These are phyloP conservation scores for Patella vulgata DNA, from an alignment of 1,140 invertebrate genomes.

Conservation along the genomic window DNA sequence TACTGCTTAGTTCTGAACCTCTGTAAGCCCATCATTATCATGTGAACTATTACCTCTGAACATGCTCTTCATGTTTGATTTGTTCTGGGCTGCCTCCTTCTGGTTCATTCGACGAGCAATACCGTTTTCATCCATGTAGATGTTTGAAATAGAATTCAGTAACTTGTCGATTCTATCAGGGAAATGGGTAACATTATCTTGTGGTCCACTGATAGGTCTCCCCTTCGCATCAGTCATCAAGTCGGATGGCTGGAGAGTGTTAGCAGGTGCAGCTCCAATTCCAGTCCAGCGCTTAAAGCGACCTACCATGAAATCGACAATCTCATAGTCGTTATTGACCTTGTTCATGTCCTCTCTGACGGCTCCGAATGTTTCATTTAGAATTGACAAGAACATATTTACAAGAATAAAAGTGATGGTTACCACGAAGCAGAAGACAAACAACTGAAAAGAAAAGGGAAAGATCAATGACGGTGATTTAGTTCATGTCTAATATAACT, in stretches of 20 bases:
- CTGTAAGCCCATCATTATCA: not conserved
- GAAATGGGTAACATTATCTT: constrained; percentile 60
- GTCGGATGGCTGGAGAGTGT: constrained; percentile 20
- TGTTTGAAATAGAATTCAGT: constrained; percentile 66
- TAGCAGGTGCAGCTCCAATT: constrained; percentile 23
- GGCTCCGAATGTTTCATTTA: constrained; percentile 69
- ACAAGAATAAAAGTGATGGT: constrained; percentile 70
- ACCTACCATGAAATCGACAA: constrained; percentile 70
- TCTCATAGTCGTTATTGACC: constrained; percentile 74
- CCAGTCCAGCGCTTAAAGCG: constrained; percentile 48
- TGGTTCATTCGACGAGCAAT: constrained; percentile 25
- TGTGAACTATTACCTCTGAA: not conserved
- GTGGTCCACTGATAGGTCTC: constrained; percentile 15
- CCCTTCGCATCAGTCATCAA: constrained; percentile 1
- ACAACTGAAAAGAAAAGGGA: constrained; percentile 48
- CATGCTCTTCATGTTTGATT: not conserved
- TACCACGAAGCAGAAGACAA: constrained; percentile 71
- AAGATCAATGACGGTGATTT: too few relatives aligned
- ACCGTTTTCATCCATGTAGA: constrained; percentile 64
- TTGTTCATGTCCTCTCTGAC: constrained; percentile 71
- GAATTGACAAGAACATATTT: constrained; percentile 72
- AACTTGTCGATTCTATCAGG: constrained; percentile 66
- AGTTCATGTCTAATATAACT: too few relatives aligned
- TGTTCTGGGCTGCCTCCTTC: not conserved
- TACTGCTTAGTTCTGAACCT: too few relatives aligned